Percentiles rank a stretch among this genome's conserved stretches.
Evolutionary conservation across 2,113 vertebrate species (phyloP).

Genomic region (Sebastes schlegelii): DNA sequence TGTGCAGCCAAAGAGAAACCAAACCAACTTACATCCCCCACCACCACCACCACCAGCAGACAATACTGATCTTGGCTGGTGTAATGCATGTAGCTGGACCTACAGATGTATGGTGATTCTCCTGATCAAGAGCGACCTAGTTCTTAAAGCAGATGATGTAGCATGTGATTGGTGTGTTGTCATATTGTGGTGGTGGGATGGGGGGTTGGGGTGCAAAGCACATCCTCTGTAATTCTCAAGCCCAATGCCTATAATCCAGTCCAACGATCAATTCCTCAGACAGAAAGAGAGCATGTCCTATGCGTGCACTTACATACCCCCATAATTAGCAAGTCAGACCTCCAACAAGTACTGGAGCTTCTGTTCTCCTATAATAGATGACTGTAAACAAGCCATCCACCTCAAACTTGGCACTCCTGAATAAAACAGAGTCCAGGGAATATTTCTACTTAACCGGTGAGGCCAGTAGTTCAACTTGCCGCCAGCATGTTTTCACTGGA

Average conservation of each 20-base stretch:
- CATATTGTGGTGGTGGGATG: slow-evolving; percentile 51
- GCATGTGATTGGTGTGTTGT: slow-evolving; percentile 72
- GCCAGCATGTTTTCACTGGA: neutral
- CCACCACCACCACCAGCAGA: neutral
- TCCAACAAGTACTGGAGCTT: slow-evolving; percentile 4
- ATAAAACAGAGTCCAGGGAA: neutral
- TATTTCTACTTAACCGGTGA: neutral
- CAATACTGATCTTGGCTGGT: neutral
- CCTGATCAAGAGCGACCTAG: slow-evolving; percentile 66
- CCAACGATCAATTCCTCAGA: slow-evolving; percentile 54
- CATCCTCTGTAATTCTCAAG: slow-evolving; percentile 70
- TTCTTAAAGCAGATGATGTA: slow-evolving; percentile 68
- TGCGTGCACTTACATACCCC: slow-evolving; percentile 16
- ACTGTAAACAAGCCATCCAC: slow-evolving; percentile 18
- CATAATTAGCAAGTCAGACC: slow-evolving; percentile 35
- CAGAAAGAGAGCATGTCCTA: neutral
- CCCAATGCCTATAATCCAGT: slow-evolving; percentile 64
- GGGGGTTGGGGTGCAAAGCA: slow-evolving; percentile 29
- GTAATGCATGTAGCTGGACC: slow-evolving; percentile 42
- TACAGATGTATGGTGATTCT: slow-evolving; percentile 68
- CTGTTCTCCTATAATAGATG: slow-evolving; percentile 44
- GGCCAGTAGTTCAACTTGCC: neutral
- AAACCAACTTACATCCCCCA: slow-evolving; percentile 22
- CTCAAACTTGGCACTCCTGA: slow-evolving; percentile 27
- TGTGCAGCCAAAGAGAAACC: neutral